Evolutionary conservation across 2,113 vertebrate genomes (phyloP).

Genomic region (Zapus hudsonius): DNA sequence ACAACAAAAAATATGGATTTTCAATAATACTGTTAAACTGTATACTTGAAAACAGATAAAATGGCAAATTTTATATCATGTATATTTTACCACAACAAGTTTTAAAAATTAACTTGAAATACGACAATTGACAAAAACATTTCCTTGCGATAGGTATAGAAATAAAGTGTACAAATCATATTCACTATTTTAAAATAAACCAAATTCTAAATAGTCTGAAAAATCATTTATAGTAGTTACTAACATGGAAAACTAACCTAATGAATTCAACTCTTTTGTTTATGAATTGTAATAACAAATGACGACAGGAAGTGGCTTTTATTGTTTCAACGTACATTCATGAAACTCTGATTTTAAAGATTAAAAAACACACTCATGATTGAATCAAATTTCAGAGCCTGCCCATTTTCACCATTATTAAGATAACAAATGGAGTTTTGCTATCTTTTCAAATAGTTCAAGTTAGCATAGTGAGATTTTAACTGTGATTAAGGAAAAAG

Average conservation of each 20-base stretch:
- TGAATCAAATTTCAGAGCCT: conserved; percentile 33
- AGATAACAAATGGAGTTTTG: neutral
- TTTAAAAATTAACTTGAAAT: neutral
- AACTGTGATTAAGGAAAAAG: conserved; percentile 35
- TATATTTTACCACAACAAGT: conserved; percentile 15
- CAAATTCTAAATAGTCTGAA: conserved; percentile 16
- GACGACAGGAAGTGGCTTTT: neutral
- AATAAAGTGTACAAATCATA: conserved; percentile 3
- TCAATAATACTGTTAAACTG: neutral
- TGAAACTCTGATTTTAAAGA: conserved; percentile 33
- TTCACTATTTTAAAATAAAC: neutral
- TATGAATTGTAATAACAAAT: conserved; percentile 33
- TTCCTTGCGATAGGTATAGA: neutral
- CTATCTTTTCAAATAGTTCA: conserved; percentile 41
- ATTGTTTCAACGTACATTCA: conserved; percentile 28
- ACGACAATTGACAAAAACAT: neutral
- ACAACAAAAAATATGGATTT: no score
- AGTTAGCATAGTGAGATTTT: conserved; percentile 43
- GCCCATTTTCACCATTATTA: conserved; percentile 15
- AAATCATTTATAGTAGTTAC: conserved; percentile 24
- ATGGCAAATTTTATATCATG: neutral
- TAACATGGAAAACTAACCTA: conserved; percentile 37
- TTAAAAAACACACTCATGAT: neutral
- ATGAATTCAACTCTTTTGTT: conserved; percentile 3
- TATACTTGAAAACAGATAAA: neutral